Evolutionary conservation across 1,140 invertebrate species (phyloP).

Genomic region (Euwallacea fornicatus): DNA sequence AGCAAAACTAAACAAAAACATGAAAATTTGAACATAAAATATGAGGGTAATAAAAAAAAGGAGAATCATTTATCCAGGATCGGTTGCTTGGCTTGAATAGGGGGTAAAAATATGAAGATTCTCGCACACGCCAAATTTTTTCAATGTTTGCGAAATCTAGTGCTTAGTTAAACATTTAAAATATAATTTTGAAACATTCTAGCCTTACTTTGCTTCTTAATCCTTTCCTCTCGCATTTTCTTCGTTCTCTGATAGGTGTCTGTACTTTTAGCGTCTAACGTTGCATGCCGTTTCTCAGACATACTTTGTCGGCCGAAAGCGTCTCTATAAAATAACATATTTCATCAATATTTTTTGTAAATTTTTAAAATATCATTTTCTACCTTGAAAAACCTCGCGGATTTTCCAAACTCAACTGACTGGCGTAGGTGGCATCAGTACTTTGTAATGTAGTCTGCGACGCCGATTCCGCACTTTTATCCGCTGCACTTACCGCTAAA

Average conservation of each 20-base stretch:
- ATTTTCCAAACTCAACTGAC: slow-evolving; percentile 76
- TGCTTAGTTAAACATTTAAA: background rate
- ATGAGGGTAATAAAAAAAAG: no score
- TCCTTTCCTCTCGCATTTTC: slow-evolving; percentile 70
- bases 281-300: slow-evolving; percentile 95
- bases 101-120: no score
- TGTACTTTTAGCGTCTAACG: slow-evolving; percentile 90
- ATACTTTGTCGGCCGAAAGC: slow-evolving; percentile 94
- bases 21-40: background rate
- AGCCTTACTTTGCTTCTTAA: slow-evolving; percentile 51
- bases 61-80: no score
- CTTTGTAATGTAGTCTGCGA: slow-evolving; percentile 41
- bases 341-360: slow-evolving; percentile 2
- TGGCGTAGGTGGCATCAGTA: slow-evolving; percentile 72
- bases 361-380: background rate
- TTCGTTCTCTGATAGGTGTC: slow-evolving; percentile 95
- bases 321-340: slow-evolving; percentile 65
- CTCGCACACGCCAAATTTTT: no score
- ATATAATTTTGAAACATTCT: background rate
- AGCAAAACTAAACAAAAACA: slow-evolving; percentile 3
- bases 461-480: slow-evolving; percentile 46
- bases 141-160: no score
- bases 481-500: slow-evolving; percentile 41
- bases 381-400: slow-evolving; percentile 64
- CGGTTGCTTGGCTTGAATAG: no score